Base-by-base conservation (phyloP, 2,113 vertebrate genomes). In the Herpailurus yagouaroundi region DNA sequence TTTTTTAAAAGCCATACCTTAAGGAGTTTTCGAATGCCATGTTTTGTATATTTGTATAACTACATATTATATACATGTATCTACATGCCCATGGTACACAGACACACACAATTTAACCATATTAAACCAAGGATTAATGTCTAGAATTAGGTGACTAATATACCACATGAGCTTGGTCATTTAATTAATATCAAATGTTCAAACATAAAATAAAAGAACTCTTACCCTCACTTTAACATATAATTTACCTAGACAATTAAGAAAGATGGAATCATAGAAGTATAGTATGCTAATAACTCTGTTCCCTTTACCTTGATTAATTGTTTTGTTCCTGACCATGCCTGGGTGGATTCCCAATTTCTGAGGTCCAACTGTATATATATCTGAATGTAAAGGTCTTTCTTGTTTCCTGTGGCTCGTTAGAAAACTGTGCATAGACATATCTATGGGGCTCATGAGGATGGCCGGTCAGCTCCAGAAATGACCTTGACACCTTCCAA, bases 181-280 rank as follows among this genome's bases (percentile, higher is more conserved):
- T 97, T 98, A 97, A 98, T 98, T 96, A 96, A 96, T 93, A 97
- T 91, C 80, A 87, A 97, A 89, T 97, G 88, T 90, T 97, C 97
- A 96, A 97, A 97, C 96, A 98, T 95, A 91, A 97, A 93, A 93
- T 96, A 95, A 97, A 92, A 97, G 96, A 98, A 95, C 81, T 97
- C 95, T 95, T 95, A 95, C 83, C 50, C 64, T 82, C 83, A 66
- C 95, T 96, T 94, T 50, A 96, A 84, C 90, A 71, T 97, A 95
- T 94, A 96, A 98, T 98, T 95, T 95, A 96, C 96, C 89, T 94
- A 87, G 92, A 98, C 97, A 98, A 97, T 98, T 97, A 97, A 97
- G 95, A 83, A 96, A 92, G 92, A 92, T 96, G 95, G 64, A 96
- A 71, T 79, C 89, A 88, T 64, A 76, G 87, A 96, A 84, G 91